Conservation (phyloP, 1,140 invertebrate genomes). For the Reticulitermes speratus region DNA sequence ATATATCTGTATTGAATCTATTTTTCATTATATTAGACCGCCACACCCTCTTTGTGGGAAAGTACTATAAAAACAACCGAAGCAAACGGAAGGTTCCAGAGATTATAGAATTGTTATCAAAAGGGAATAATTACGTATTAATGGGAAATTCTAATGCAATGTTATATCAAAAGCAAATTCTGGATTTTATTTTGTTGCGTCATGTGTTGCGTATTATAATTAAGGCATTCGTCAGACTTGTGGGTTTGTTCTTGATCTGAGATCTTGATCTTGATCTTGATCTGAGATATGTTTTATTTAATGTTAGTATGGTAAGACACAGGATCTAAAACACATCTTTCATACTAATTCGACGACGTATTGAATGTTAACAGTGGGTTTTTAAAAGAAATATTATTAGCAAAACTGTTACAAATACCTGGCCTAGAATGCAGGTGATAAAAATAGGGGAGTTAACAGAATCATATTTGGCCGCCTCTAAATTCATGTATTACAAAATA, state of each 20-base stretch:
- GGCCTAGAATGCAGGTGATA: not conserved
- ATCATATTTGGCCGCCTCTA: not conserved
- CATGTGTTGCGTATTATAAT: too few species aligned
- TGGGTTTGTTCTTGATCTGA: not conserved
- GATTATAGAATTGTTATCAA: not conserved
- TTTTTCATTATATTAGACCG: not conserved
- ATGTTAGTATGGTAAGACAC: not conserved
- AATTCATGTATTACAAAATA: not conserved
- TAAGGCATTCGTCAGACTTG: not conserved
- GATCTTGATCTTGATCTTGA: not conserved
- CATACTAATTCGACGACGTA: not conserved
- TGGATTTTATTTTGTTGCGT: too few species aligned
- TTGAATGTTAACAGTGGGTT: constrained; percentile 3
- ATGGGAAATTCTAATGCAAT: not conserved
- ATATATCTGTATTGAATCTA: not conserved
- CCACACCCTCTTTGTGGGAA: not conserved
- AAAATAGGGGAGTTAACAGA: not conserved
- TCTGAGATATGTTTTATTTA: not conserved
- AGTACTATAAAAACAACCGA: not conserved
- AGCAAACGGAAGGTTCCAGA: not conserved
- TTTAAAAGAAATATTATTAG: not conserved
- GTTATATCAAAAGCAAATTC: too few species aligned
- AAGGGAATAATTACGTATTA: not conserved
- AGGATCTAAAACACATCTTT: not conserved
- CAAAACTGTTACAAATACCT: not conserved